Conservation (phyloP, 1,140 invertebrate genomes). For the Leucophenga varia region DNA sequence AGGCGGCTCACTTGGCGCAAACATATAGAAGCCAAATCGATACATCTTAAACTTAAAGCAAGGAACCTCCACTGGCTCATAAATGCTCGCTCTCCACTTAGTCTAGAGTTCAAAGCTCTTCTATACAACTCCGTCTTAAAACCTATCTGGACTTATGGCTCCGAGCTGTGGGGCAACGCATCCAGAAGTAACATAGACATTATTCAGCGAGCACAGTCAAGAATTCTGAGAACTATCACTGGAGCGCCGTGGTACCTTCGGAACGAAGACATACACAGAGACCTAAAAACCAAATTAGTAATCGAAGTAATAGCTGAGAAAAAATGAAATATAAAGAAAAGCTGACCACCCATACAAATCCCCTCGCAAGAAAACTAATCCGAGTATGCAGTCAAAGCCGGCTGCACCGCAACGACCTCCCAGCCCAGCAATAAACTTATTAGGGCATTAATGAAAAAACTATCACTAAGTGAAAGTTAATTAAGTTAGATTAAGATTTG, state of each 20-base stretch:
- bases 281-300: no score
- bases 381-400: neutral
- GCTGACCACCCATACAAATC: neutral
- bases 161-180: neutral
- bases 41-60: neutral
- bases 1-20: constrained; percentile 1
- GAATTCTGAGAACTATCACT: no score
- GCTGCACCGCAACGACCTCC: neutral
- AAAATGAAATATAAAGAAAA: neutral
- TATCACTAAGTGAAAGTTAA: no score
- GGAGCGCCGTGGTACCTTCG: no score
- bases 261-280: no score
- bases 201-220: no score
- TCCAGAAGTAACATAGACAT: neutral
- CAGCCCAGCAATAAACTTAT: no score
- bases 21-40: no score
- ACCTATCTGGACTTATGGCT: neutral
- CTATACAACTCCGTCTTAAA: no score
- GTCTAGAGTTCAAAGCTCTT: neutral
- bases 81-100: neutral
- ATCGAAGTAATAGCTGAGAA: neutral
- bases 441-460: no score
- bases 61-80: neutral
- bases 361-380: neutral
- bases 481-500: no score